phyloP scores from a whole-genome alignment of 2,888 invertebrate genomes.

The Gastrophysa polygoni region DNA sequence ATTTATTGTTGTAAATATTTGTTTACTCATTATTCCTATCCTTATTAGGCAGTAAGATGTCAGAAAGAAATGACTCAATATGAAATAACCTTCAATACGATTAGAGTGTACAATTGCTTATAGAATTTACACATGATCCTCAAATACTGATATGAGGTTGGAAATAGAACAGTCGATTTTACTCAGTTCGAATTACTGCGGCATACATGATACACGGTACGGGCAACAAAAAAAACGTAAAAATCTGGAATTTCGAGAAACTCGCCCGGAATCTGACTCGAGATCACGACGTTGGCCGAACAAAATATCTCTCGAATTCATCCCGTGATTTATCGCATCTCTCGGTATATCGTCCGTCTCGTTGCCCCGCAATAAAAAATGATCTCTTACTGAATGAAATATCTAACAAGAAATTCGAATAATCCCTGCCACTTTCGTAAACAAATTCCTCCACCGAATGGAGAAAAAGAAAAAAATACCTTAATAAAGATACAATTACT shows the following conservation, averaged over 20 bases:
- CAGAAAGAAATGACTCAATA: too few relatives aligned
- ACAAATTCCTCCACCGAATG: conserved; percentile 37
- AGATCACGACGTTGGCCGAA: not conserved
- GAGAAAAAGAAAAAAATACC: conserved; percentile 45
- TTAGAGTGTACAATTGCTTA: too few relatives aligned
- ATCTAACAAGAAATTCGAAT: conserved; percentile 39
- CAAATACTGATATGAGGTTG: too few relatives aligned
- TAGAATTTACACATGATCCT: too few relatives aligned
- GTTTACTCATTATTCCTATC: too few relatives aligned
- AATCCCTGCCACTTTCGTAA: conserved; percentile 35
- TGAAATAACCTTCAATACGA: too few relatives aligned
- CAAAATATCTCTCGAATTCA: not conserved
- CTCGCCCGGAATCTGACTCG: not conserved
- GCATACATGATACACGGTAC: too few relatives aligned
- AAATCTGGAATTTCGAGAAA: not conserved
- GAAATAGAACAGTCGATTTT: too few relatives aligned
- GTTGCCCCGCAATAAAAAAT: conserved; percentile 29
- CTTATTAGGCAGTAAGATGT: too few relatives aligned
- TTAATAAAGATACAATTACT: conserved; percentile 56
- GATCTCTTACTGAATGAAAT: conserved; percentile 30
- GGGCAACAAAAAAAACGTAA: not conserved
- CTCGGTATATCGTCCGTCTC: not conserved
- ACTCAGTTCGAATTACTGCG: too few relatives aligned
- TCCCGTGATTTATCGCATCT: not conserved
- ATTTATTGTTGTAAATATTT: too few relatives aligned